Evolutionary conservation across 2,797 vertebrate species (phyloP), one percentile per base, ranked within the genome.

Genomic region (Spinus pinus): DNA sequence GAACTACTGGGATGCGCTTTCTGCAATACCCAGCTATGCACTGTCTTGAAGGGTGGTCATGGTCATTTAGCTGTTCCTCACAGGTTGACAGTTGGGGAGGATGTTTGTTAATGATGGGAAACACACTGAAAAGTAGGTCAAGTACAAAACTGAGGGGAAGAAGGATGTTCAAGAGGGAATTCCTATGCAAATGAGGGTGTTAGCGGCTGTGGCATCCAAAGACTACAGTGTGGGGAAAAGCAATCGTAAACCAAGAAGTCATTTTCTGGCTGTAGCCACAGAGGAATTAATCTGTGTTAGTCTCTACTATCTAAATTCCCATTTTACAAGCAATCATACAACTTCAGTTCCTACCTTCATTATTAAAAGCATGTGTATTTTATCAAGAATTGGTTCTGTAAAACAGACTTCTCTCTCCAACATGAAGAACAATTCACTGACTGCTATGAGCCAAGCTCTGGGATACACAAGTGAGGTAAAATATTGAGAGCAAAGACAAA

Each of bases 51-150:
- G 3, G 9, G 47, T 27, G n/a, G 41, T 57, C 24, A 25, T 2
- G 18, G 56, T 25, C 54, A 62, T 50, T 72, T 24, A 74, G 57
- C 33, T 75, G 42, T 7, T 73, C 57, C 41, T 88, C 65, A 51
- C 6, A 84, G 31, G 33, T 4, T 62, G 41, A 25, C 31, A 39
- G 50, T 41, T 87, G 49, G 39, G 30, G 17, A 75, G 22, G 19
- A 65, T 35, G 24, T 47, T 84, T 64, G 47, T 66, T 66, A 89
- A 18, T 28, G 41, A 77, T 11, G 24, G n/a, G 60, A 49, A 73
- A 71, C 27, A n/a, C 20, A 71, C 21, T 12, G 2, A 57, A 93
- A 94, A 97, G 41, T 84, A 95, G 73, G 81, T 88, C 70, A 94
- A 82, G 56, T 78, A 88, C 70, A 86, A 74, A 93, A 94, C 24